These are phyloP conservation scores for Cryptocephalus primarius DNA, from an alignment of 2,888 invertebrate species.

Conservation along the genomic window DNA sequence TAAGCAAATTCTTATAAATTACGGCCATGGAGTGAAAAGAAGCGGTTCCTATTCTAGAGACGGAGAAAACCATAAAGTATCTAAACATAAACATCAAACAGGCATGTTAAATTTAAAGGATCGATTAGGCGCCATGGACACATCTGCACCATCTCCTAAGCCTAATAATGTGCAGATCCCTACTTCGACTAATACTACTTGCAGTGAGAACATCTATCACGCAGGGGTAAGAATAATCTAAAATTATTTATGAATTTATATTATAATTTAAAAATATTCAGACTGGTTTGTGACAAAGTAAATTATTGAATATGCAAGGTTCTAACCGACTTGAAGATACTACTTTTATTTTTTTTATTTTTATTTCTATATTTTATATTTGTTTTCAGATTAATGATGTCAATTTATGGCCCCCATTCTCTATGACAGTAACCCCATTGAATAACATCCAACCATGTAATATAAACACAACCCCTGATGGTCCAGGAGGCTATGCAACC, in stretches of 20 bases:
- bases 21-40: slow-evolving; percentile 48
- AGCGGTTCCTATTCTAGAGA: slow-evolving; percentile 52
- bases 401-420: slow-evolving; percentile 51
- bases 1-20: slow-evolving; percentile 7
- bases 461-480: slow-evolving; percentile 18
- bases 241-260: not conserved
- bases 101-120: slow-evolving; percentile 15
- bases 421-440: slow-evolving; percentile 39
- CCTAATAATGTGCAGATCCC: slow-evolving; percentile 9
- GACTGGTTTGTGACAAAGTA: not conserved
- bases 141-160: slow-evolving; percentile 7
- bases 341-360: no score
- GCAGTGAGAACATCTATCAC: slow-evolving; percentile 17
- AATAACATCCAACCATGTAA: slow-evolving; percentile 28
- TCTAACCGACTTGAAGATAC: no score
- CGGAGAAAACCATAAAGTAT: slow-evolving; percentile 44
- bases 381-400: slow-evolving; percentile 32
- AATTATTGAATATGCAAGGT: no score
- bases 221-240: slow-evolving; percentile 17
- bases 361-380: not conserved
- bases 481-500: slow-evolving; percentile 30
- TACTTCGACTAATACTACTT: slow-evolving; percentile 2
- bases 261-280: not conserved
- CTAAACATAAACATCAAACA: slow-evolving; percentile 41
- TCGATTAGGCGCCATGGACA: slow-evolving; percentile 1